Evolutionary conservation across 2,113 vertebrate species (phyloP).

Genomic region (Psittacara wagleri): DNA sequence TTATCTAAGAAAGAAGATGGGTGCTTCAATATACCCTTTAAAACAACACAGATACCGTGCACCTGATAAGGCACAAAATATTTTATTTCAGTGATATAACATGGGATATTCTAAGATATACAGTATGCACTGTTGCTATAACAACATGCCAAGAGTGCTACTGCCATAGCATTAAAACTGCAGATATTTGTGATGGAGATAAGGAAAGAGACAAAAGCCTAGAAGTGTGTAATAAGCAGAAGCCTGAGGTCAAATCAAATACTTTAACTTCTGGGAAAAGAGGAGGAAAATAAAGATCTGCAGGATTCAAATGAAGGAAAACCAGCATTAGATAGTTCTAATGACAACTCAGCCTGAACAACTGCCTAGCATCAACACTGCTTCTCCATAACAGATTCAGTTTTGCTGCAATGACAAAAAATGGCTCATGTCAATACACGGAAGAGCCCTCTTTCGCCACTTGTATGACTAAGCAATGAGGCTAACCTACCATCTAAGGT

Average conservation of each 20-base stretch:
- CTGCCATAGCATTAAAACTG: not conserved
- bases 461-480: accelerated
- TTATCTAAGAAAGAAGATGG: not conserved
- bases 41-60: not conserved
- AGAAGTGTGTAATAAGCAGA: not conserved
- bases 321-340: not conserved
- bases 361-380: not conserved
- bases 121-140: not conserved
- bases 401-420: not conserved
- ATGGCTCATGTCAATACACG: accelerated
- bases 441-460: not conserved
- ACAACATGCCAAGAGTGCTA: not conserved
- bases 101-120: not conserved
- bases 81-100: not conserved
- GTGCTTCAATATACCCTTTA: not conserved
- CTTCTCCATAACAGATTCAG: not conserved
- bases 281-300: not conserved
- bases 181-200: not conserved
- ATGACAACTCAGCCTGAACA: not conserved
- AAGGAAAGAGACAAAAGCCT: not conserved
- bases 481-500: not conserved
- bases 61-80: not conserved
- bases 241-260: not conserved
- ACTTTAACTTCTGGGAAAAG: not conserved
- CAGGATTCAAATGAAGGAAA: not conserved